Conservation (phyloP, 2,888 invertebrate genomes). For the Unio delphinus region DNA sequence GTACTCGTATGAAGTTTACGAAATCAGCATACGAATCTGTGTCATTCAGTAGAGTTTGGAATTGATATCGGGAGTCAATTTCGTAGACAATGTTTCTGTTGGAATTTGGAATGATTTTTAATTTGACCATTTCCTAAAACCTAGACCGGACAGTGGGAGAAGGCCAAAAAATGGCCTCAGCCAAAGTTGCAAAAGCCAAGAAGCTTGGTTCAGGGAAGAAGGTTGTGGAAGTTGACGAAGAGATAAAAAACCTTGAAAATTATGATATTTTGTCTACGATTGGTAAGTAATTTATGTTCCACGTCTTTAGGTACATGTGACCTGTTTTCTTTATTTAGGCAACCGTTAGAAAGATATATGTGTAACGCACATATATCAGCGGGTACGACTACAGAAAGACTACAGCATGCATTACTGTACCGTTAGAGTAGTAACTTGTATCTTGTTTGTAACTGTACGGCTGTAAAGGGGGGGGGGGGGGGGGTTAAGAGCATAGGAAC, state of each 20-base stretch:
- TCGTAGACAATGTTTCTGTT: neutral
- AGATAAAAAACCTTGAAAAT: slow-evolving; percentile 34
- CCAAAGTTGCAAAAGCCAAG: slow-evolving; percentile 52
- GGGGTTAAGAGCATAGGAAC: no score
- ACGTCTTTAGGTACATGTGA: no score
- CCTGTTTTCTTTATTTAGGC: neutral
- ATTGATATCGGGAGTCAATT: neutral
- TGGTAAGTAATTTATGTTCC: slow-evolving; percentile 20
- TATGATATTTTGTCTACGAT: slow-evolving; percentile 46
- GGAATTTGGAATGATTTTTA: no score
- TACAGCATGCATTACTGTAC: no score
- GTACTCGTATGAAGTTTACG: no score
- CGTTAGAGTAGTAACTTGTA: neutral
- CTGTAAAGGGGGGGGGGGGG: no score
- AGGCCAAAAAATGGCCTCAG: slow-evolving; percentile 43
- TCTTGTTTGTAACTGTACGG: neutral
- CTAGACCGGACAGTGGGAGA: no score
- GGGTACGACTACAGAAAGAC: neutral
- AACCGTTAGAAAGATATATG: neutral
- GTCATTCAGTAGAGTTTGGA: no score
- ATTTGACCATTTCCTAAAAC: no score
- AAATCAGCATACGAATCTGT: no score
- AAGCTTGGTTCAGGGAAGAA: slow-evolving; percentile 29
- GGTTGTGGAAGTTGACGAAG: slow-evolving; percentile 22
- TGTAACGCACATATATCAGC: no score